These are phyloP conservation scores for Meiosimyza platycephala DNA, from an alignment of 2,888 invertebrate species.

Conservation along the genomic window DNA sequence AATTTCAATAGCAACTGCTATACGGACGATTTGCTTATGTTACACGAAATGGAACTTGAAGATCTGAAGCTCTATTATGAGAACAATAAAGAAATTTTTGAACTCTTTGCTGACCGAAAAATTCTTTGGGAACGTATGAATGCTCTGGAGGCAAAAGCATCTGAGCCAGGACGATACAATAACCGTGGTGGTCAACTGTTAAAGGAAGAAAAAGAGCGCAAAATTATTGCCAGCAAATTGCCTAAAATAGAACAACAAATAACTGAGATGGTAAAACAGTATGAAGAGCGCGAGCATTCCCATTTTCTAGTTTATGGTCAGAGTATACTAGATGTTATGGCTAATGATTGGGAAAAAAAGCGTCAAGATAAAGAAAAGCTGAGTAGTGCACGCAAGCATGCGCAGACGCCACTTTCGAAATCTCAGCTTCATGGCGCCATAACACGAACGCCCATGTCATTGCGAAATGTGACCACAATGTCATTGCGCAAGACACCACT, in stretches of 20 bases:
- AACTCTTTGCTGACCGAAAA: conserved; percentile 75
- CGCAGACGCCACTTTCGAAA: conserved; percentile 40
- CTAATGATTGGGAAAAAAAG: conserved; percentile 73
- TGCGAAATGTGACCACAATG: conserved; percentile 45
- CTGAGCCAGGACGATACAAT: conserved; percentile 85
- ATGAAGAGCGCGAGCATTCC: conserved; percentile 69
- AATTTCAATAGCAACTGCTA: conserved; percentile 77
- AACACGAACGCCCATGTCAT: conserved; percentile 56
- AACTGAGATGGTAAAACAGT: conserved; percentile 69
- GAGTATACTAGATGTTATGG: conserved; percentile 73
- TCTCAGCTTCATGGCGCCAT: conserved; percentile 25
- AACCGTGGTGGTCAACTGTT: conserved; percentile 89
- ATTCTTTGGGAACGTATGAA: conserved; percentile 81
- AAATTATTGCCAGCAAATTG: conserved; percentile 76
- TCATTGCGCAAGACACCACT: conserved; percentile 17
- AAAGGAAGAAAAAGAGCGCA: conserved; percentile 89
- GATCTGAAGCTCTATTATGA: conserved; percentile 76
- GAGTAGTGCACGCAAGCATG: conserved; percentile 68
- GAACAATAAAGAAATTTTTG: conserved; percentile 75
- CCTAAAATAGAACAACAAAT: conserved; percentile 81
- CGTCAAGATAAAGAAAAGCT: conserved; percentile 57
- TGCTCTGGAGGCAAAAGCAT: conserved; percentile 79
- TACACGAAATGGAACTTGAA: conserved; percentile 83
- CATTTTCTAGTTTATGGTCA: conserved; percentile 75
- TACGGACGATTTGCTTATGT: conserved; percentile 81